Evolutionary conservation across 2,113 vertebrate species (phyloP).

Genomic region (Pachyramphus minor): DNA sequence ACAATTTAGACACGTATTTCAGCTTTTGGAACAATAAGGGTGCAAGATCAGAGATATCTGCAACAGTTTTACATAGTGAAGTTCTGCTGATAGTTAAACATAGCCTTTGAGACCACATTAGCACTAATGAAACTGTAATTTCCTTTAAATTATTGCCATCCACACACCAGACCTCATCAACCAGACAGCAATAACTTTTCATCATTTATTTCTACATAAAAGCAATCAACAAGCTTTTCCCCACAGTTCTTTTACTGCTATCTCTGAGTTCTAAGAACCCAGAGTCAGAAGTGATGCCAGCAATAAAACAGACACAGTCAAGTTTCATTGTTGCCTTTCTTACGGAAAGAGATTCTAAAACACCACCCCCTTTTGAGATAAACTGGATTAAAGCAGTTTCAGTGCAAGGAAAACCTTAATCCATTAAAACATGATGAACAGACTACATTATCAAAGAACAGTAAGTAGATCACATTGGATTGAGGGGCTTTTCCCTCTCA

Average conservation of each 20-base stretch:
- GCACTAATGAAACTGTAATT: constrained; percentile 32
- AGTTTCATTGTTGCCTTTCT: neutral
- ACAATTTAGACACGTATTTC: neutral
- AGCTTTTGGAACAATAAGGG: neutral
- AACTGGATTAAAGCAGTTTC: neutral
- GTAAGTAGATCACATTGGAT: neutral
- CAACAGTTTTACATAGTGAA: neutral
- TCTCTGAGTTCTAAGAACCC: neutral
- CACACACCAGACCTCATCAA: neutral
- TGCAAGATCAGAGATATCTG: neutral
- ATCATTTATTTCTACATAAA: constrained; percentile 12
- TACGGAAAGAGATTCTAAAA: neutral
- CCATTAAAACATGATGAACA: neutral
- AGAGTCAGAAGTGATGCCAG: neutral
- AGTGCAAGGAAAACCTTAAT: neutral
- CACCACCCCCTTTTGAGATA: neutral
- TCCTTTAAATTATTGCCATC: constrained; percentile 28
- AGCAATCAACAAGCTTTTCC: constrained; percentile 30
- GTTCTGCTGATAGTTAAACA: neutral
- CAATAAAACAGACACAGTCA: neutral
- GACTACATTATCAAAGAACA: neutral
- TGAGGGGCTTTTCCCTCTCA: neutral
- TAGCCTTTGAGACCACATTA: neutral
- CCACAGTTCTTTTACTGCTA: neutral
- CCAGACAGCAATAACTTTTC: neutral